Evolutionary conservation across 2,113 vertebrate genomes (phyloP).

Genomic region (Ondatra zibethicus): DNA sequence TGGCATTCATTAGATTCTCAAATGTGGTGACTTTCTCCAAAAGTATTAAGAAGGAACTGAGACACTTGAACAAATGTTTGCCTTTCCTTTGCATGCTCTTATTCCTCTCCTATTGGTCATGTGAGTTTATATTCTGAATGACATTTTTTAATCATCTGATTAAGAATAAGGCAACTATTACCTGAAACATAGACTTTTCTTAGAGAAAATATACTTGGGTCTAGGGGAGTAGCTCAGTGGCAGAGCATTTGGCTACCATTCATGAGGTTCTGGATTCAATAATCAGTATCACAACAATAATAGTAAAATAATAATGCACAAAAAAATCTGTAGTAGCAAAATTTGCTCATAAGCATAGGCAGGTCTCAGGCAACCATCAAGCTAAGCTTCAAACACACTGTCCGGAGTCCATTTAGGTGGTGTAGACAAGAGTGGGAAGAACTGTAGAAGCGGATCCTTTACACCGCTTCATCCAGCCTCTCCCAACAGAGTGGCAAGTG

Average conservation of each 20-base stretch:
- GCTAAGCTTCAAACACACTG: neutral
- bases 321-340: neutral
- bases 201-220: neutral
- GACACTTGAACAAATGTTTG: slow-evolving; percentile 22
- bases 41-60: slow-evolving; percentile 37
- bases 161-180: slow-evolving; percentile 5
- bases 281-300: neutral
- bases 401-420: neutral
- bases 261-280: neutral
- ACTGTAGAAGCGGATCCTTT: neutral
- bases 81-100: neutral
- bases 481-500: neutral
- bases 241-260: neutral
- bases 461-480: neutral
- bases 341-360: neutral
- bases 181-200: slow-evolving; percentile 25
- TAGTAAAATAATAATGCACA: neutral
- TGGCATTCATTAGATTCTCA: slow-evolving; percentile 38
- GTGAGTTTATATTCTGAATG: slow-evolving; percentile 26
- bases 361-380: neutral
- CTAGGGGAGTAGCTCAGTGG: neutral
- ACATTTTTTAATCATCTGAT: neutral
- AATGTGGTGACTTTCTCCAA: neutral
- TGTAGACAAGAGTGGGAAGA: neutral
- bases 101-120: neutral